phyloP scores from a whole-genome alignment of 1,140 invertebrate species.

The Scaptomyza hsui region DNA sequence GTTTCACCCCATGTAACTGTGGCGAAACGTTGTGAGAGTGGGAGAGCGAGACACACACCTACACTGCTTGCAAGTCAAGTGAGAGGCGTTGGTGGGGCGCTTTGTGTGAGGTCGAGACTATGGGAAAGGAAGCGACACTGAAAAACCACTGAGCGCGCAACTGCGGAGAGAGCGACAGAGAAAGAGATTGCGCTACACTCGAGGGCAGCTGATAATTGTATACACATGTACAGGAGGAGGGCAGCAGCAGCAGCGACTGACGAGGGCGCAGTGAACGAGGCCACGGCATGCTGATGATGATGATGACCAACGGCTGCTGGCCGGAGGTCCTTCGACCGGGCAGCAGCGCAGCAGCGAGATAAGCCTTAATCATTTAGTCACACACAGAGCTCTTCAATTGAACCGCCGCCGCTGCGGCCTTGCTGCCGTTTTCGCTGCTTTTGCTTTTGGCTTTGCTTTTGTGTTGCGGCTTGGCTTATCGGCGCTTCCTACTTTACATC shows the following conservation, averaged over 20 bases:
- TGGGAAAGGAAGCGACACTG: constrained; percentile 74
- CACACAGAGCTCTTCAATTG: constrained; percentile 49
- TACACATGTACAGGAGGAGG: constrained; percentile 12
- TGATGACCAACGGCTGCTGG: constrained; percentile 32
- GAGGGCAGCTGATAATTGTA: constrained; percentile 71
- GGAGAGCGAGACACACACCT: constrained; percentile 14
- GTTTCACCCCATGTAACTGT: constrained; percentile 51
- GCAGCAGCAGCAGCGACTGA: constrained; percentile 14
- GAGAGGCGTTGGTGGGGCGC: constrained; percentile 45
- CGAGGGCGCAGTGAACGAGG: constrained; percentile 52
- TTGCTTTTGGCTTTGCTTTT: constrained; percentile 22
- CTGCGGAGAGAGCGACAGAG: constrained; percentile 39
- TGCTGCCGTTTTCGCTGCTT: constrained; percentile 19
- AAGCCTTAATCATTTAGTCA: constrained; percentile 78
- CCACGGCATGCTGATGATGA: constrained; percentile 31
- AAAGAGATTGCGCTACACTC: constrained; percentile 19
- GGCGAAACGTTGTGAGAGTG: constrained; percentile 39
- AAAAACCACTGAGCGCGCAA: constrained; percentile 56
- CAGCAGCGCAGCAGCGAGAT: constrained; percentile 34
- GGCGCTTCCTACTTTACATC: constrained; percentile 56
- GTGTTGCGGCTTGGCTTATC: constrained; percentile 42
- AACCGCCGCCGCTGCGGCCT: constrained; percentile 38
- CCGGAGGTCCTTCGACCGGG: constrained; percentile 66
- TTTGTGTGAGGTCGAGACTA: constrained; percentile 72
- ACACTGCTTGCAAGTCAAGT: constrained; percentile 42